Percentiles rank a stretch among this genome's conserved stretches.
These are phyloP conservation scores for Perognathus longimembris DNA, from an alignment of 2,113 vertebrate genomes.

Conservation along the genomic window DNA sequence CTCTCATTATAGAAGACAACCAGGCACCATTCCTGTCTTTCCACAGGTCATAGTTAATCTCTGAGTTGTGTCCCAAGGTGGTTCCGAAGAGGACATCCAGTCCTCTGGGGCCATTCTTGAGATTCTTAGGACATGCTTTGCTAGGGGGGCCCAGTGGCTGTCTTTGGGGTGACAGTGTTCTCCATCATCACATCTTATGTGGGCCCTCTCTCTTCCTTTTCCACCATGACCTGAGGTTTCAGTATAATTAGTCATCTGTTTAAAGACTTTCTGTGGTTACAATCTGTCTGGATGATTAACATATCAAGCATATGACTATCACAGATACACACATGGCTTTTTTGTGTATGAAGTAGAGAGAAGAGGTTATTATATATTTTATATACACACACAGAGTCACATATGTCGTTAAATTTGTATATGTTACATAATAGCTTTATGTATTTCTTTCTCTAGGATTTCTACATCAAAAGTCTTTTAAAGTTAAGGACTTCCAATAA, in stretches of 20 bases:
- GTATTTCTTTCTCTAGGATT: neutral
- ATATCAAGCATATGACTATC: neutral
- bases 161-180: neutral
- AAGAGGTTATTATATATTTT: slow-evolving; percentile 38
- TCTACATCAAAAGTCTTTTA: neutral
- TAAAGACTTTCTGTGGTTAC: neutral
- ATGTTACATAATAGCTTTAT: neutral
- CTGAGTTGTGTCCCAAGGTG: neutral
- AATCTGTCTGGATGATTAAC: neutral
- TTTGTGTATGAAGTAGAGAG: neutral
- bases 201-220: neutral
- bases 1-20: neutral
- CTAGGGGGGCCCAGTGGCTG: neutral
- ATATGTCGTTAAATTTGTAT: neutral
- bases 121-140: neutral
- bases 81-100: neutral
- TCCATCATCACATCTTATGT: neutral
- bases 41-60: neutral
- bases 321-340: neutral
- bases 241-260: neutral
- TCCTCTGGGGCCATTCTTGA: neutral
- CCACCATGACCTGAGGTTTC: neutral
- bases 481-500: neutral
- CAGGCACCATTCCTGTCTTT: neutral
- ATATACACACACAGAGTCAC: neutral